Percentiles rank a stretch among this genome's conserved stretches.
phyloP scores from a whole-genome alignment of 2,888 invertebrate species.

The Erannis defoliaria region DNA sequence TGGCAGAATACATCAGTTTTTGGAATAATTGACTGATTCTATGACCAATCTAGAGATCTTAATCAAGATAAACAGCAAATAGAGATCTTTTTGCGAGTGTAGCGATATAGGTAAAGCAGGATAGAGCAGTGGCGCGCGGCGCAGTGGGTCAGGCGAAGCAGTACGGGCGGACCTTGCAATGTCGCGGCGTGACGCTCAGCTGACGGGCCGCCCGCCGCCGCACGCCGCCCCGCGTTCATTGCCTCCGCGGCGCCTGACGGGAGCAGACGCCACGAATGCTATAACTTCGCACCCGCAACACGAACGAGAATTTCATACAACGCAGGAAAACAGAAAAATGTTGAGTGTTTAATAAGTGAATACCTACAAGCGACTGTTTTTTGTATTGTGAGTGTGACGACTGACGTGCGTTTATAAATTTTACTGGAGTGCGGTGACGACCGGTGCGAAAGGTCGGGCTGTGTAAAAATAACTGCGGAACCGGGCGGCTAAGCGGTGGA shows the following conservation, averaged over 20 bases:
- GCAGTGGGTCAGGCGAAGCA: constrained; percentile 82
- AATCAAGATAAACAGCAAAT: neutral
- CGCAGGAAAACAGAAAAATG: constrained; percentile 32
- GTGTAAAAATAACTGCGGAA: constrained; percentile 87
- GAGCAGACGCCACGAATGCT: constrained; percentile 75
- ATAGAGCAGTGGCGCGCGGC: constrained; percentile 55
- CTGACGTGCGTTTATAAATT: constrained; percentile 68
- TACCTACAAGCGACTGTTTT: constrained; percentile 52
- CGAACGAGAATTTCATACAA: constrained; percentile 32
- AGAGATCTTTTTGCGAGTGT: constrained; percentile 34
- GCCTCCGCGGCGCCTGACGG: constrained; percentile 88
- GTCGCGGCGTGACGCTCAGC: constrained; percentile 87
- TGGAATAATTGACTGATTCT: neutral
- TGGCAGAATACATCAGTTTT: neutral
- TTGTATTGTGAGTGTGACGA: constrained; percentile 69
- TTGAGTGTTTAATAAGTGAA: constrained; percentile 63
- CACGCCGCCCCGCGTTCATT: constrained; percentile 88
- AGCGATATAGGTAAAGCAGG: constrained; percentile 21
- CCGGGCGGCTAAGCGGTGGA: constrained; percentile 84
- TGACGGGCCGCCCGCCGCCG: constrained; percentile 77
- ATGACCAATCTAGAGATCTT: neutral
- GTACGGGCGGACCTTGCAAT: constrained; percentile 87
- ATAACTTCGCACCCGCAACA: constrained; percentile 51
- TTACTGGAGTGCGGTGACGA: constrained; percentile 82
- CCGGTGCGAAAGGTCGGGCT: constrained; percentile 86